phyloP scores from a whole-genome alignment of 92 coral and sea anemone genomes.

The Bergia sp. region DNA sequence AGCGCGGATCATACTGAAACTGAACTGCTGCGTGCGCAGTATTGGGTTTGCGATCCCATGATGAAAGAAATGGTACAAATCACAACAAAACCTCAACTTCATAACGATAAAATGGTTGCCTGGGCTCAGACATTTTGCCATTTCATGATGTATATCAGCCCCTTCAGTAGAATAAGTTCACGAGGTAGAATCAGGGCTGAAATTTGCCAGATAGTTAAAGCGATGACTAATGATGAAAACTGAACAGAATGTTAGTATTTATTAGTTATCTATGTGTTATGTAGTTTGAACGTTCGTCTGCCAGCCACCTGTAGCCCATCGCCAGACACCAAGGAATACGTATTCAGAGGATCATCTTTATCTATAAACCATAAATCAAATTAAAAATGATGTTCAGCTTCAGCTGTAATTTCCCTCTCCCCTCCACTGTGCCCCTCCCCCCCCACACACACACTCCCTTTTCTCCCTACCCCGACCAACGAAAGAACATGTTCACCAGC shows the following conservation, averaged over 20 bases:
- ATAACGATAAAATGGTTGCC: neutral
- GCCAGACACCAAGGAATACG: neutral
- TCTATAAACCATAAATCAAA: no score
- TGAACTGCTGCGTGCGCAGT: neutral
- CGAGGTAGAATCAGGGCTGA: no score
- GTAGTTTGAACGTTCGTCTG: neutral
- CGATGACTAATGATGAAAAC: neutral
- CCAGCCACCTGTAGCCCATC: neutral
- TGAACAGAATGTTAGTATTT: neutral
- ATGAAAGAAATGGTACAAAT: neutral
- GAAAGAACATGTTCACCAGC: no score
- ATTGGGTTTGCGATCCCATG: neutral
- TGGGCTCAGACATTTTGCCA: neutral
- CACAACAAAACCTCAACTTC: no score
- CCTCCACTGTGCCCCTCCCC: neutral
- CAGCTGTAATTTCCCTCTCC: no score
- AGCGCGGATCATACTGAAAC: neutral
- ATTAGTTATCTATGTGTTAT: neutral
- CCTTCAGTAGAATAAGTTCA: neutral
- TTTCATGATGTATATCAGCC: neutral
- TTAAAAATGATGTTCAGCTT: no score
- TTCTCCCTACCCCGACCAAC: no score
- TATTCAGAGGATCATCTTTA: neutral
- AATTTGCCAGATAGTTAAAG: neutral
- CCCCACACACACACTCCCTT: neutral